phyloP scores from a whole-genome alignment of 2,113 vertebrate species.

The Mobula birostris region DNA sequence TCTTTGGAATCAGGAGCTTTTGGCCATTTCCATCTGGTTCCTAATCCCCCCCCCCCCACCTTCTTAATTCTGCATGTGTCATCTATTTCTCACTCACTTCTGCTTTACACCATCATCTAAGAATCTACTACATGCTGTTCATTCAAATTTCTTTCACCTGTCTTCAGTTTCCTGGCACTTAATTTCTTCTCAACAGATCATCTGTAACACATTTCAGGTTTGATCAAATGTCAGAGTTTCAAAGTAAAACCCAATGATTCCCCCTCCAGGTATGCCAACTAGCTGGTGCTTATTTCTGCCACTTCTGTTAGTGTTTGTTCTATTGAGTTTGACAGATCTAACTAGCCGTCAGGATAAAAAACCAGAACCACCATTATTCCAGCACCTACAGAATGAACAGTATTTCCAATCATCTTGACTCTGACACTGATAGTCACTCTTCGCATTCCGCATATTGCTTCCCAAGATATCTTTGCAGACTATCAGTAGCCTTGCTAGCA shows the following conservation, averaged over 20 bases:
- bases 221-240: background rate
- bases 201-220: background rate
- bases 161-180: too few relatives aligned
- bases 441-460: background rate
- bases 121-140: too few relatives aligned
- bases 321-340: background rate
- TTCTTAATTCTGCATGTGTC: too few relatives aligned
- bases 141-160: background rate
- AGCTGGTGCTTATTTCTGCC: background rate
- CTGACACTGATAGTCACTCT: background rate
- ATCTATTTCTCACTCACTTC: too few relatives aligned
- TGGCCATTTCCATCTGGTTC: too few relatives aligned
- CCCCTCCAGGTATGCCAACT: background rate
- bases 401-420: background rate
- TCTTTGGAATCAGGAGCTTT: too few relatives aligned
- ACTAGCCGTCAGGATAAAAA: background rate
- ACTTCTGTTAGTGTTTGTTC: background rate
- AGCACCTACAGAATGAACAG: background rate
- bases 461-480: background rate
- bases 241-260: background rate
- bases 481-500: background rate
- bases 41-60: too few relatives aligned
- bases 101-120: too few relatives aligned
- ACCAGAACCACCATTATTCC: background rate
- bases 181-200: background rate